Evolutionary conservation across 2,113 vertebrate species (phyloP).

Genomic region (Barnardius zonarius): DNA sequence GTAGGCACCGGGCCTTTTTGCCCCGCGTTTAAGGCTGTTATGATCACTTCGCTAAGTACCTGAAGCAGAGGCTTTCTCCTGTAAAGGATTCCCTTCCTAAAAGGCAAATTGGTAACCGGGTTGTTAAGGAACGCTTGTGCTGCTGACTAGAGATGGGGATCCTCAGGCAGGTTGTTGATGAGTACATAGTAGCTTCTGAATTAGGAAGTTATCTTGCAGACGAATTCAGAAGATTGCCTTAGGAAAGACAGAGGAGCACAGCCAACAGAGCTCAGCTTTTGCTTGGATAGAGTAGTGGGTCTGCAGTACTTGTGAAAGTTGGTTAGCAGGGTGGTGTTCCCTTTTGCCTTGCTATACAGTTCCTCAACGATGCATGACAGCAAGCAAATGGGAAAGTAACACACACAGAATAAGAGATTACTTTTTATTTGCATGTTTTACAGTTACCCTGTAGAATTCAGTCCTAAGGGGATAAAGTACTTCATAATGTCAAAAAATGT

Average conservation of each 20-base stretch:
- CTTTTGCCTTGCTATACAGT: background rate
- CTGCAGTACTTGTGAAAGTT: background rate
- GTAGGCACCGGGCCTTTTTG: rapidly evolving
- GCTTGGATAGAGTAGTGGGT: background rate
- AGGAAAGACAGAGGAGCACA: background rate
- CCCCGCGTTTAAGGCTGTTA: rapidly evolving
- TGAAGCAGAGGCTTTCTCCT: background rate
- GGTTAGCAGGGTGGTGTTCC: background rate
- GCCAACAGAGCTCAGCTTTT: background rate
- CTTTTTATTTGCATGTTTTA: background rate
- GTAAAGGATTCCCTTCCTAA: no score
- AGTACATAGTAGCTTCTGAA: rapidly evolving
- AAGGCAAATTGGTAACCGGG: rapidly evolving
- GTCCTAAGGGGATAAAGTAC: background rate
- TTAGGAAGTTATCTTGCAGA: rapidly evolving
- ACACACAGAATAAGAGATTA: rapidly evolving
- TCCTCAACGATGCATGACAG: background rate
- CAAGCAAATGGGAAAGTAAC: background rate
- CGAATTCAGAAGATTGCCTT: rapidly evolving
- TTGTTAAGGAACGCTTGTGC: rapidly evolving
- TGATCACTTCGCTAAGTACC: rapidly evolving
- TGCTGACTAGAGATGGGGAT: background rate
- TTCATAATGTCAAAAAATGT: background rate
- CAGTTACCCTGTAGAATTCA: background rate
- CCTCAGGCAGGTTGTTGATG: background rate